Evolutionary conservation across 2,113 vertebrate genomes (phyloP), one percentile per base, ranked within the genome.

Genomic region (Suricata suricatta): DNA sequence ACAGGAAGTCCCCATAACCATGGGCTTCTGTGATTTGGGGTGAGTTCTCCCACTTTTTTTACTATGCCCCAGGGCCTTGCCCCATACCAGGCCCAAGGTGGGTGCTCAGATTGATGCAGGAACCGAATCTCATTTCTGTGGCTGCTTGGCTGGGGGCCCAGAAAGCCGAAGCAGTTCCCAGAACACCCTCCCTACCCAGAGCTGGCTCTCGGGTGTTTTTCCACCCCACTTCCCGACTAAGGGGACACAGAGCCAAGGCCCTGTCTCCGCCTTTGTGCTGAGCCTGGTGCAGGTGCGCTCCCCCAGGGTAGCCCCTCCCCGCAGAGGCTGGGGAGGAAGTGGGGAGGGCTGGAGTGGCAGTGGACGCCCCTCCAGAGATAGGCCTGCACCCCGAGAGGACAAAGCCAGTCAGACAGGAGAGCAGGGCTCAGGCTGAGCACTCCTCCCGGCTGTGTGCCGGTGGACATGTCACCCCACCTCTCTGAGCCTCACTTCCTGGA

Each of bases 351-450:
- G 52, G 85, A 63, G 86, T 17, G n/a, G 38, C 38, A 74, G 38
- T 11, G 0, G 29, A 31, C 57, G 52, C n/a, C 68, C 74, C 81
- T 82, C 50, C 50, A 64, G 21, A 69, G 33, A 31, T 0, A 8
- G 25, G n/a, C 69, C 38, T 1, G 6, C 0, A 13, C 19, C 47
- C 44, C 66, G 33, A 63, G 47, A 25, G 54, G 27, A 29, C n/a
- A 17, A 44, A 21, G 57, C 27, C n/a, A 9, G 47, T 80, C 57
- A 64, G 23, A 15, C 23, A 57, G 84, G 47, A 72, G 13, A 29
- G 29, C 13, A 0, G 10, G 66, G 23, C 17, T 23, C 35, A 13
- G 1, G 25, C 27, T 1, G 12, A 17, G 57, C 31, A 54, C 31
- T 19, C 14, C 21, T 60, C 52, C 10, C 19, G 5, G n/a, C 74